Evolutionary conservation across 2,797 vertebrate species (phyloP).

Genomic region (Anniella stebbinsi): DNA sequence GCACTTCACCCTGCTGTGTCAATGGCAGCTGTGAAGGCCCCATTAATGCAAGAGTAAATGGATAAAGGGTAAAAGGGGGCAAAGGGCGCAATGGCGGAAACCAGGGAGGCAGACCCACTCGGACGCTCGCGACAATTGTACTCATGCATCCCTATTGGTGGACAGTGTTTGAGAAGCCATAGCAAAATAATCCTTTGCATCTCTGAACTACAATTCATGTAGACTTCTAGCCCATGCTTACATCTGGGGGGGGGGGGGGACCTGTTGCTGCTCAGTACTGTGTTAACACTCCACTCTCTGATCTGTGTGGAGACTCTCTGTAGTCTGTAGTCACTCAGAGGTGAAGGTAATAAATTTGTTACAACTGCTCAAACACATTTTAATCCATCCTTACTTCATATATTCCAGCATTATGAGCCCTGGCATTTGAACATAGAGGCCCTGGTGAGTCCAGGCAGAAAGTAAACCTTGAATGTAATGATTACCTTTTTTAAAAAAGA

Average conservation of each 20-base stretch:
- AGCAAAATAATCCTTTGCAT: neutral
- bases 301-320: neutral
- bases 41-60: too few relatives aligned
- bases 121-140: too few relatives aligned
- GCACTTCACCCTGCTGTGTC: too few relatives aligned
- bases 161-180: neutral
- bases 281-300: neutral
- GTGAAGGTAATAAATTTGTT: neutral
- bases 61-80: too few relatives aligned
- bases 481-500: neutral
- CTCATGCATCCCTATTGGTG: neutral
- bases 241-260: neutral
- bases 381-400: neutral
- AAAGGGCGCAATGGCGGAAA: too few relatives aligned
- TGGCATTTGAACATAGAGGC: neutral
- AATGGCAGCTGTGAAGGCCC: too few relatives aligned
- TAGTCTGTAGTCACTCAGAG: neutral
- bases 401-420: neutral
- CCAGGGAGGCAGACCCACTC: too few relatives aligned
- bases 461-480: neutral
- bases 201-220: too few relatives aligned
- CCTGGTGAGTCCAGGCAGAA: neutral
- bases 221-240: neutral
- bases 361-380: neutral
- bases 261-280: neutral